Evolutionary conservation across 2,797 vertebrate species (phyloP).

Genomic region (Gadopsis marmoratus): DNA sequence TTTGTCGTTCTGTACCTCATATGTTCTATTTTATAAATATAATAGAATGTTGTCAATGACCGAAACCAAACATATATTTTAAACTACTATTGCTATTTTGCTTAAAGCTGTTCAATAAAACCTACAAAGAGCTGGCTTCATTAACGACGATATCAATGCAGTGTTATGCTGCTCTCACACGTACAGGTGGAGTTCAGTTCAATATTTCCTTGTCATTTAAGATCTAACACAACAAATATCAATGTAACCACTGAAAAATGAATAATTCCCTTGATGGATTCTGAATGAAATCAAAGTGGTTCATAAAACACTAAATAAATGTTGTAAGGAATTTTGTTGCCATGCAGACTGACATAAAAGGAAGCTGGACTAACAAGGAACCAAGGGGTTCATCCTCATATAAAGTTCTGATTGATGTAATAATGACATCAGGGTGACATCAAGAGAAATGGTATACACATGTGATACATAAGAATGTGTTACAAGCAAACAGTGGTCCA

Average conservation of each 20-base stretch:
- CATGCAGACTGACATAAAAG: constrained; percentile 16
- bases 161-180: constrained; percentile 14
- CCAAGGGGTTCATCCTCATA: background rate
- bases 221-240: constrained; percentile 35
- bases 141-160: constrained; percentile 22
- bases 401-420: constrained; percentile 19
- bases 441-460: constrained; percentile 12
- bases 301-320: constrained; percentile 8
- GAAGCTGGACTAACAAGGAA: background rate
- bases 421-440: background rate
- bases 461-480: constrained; percentile 42
- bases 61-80: background rate
- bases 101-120: constrained; percentile 16
- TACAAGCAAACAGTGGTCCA: constrained; percentile 53
- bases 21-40: constrained; percentile 1
- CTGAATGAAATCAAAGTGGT: constrained; percentile 28
- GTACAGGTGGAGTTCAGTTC: constrained; percentile 22
- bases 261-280: constrained; percentile 22
- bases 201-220: constrained; percentile 35
- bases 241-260: constrained; percentile 17
- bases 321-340: constrained; percentile 1
- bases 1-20: background rate
- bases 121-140: constrained; percentile 5
- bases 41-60: background rate
- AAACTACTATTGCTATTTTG: too few relatives aligned